phyloP scores from a whole-genome alignment of 2,797 vertebrate species.

The Danionella dracula region DNA sequence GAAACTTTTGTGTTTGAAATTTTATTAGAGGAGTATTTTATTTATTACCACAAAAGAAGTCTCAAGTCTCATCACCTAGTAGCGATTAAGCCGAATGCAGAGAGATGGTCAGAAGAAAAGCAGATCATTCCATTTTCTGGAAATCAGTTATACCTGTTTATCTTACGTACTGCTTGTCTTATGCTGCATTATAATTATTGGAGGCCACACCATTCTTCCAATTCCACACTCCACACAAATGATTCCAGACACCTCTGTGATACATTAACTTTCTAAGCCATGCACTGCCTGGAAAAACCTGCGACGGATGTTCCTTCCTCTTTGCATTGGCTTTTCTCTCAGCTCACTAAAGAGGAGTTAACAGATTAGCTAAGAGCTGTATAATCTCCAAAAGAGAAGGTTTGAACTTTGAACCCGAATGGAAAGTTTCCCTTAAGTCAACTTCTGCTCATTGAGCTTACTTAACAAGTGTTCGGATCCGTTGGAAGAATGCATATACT shows the following conservation, averaged over 20 bases:
- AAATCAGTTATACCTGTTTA: no score
- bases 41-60: no score
- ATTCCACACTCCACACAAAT: background rate
- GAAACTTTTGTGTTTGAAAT: no score
- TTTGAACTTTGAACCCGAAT: no score
- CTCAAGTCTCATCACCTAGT: no score
- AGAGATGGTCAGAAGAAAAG: background rate
- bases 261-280: constrained; percentile 2
- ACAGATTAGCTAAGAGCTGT: constrained; percentile 38
- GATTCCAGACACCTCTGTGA: background rate
- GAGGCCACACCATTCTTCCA: background rate
- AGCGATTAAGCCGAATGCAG: no score
- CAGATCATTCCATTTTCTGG: constrained; percentile 4
- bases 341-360: constrained; percentile 28
- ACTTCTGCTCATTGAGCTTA: background rate
- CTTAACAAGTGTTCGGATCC: background rate
- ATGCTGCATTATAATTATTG: background rate
- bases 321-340: background rate
- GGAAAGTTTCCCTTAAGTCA: constrained; percentile 28
- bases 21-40: no score
- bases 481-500: background rate
- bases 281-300: constrained; percentile 4
- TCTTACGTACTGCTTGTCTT: background rate
- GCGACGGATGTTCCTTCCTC: background rate
- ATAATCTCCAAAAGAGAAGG: constrained; percentile 14